Evolutionary conservation across 2,888 invertebrate genomes (phyloP).

Genomic region (Lepetodrilus schrolli): DNA sequence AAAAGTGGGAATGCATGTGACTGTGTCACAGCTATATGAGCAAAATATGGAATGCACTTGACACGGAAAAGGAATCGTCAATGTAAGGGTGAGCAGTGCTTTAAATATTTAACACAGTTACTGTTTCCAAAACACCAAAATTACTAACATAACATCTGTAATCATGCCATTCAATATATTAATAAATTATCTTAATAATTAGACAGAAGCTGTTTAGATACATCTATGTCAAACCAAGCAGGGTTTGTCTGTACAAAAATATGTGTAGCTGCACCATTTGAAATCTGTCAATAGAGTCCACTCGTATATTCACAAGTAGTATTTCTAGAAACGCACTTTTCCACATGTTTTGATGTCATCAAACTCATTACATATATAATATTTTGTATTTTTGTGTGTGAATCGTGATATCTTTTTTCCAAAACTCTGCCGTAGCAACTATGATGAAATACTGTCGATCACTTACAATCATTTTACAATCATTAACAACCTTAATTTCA

Average conservation of each 20-base stretch:
- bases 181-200: too few relatives aligned
- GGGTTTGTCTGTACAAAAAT: constrained; percentile 14
- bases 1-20: constrained; percentile 14
- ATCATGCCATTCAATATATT: too few relatives aligned
- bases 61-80: neutral
- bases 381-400: neutral
- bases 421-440: too few relatives aligned
- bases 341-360: too few relatives aligned
- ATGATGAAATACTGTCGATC: too few relatives aligned
- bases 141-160: neutral
- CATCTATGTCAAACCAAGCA: too few relatives aligned
- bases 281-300: neutral
- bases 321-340: neutral
- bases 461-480: too few relatives aligned
- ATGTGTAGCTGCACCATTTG: constrained; percentile 25
- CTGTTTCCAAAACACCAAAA: neutral
- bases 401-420: neutral
- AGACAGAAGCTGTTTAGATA: too few relatives aligned
- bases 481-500: too few relatives aligned
- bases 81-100: too few relatives aligned
- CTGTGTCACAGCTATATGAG: neutral
- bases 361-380: too few relatives aligned
- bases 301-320: neutral
- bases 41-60: constrained; percentile 9
- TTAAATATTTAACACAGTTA: too few relatives aligned